phyloP scores from a whole-genome alignment of 2,797 vertebrate species.

The Rhinichthys osculus region DNA sequence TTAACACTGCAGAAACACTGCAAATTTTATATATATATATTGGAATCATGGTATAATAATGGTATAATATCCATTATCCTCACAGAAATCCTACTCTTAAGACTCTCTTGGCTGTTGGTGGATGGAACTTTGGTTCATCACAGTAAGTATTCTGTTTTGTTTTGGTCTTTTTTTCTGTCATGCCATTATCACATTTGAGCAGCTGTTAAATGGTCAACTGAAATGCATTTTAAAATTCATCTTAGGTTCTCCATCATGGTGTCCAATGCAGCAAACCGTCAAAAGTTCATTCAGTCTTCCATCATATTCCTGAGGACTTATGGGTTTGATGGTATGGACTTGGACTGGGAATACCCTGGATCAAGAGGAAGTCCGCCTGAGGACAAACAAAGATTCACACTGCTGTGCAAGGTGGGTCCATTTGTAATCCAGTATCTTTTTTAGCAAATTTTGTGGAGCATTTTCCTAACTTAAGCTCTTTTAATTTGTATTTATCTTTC shows the following conservation, averaged over 20 bases:
- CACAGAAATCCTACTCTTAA: conserved; percentile 77
- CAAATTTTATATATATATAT: too few species aligned
- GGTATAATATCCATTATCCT: neutral
- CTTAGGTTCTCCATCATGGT: conserved; percentile 79
- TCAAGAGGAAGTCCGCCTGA: conserved; percentile 67
- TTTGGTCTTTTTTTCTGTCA: neutral
- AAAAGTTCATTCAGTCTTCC: conserved; percentile 75
- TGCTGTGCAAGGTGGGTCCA: conserved; percentile 75
- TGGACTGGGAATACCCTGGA: conserved; percentile 78
- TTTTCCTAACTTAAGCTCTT: neutral
- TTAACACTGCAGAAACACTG: too few species aligned
- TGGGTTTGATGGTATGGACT: conserved; percentile 80
- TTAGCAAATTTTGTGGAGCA: neutral
- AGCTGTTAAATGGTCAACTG: neutral
- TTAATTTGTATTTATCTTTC: neutral
- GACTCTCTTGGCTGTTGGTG: conserved; percentile 81
- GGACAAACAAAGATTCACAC: conserved; percentile 73
- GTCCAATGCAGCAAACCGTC: conserved; percentile 68
- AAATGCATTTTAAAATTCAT: neutral
- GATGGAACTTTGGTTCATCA: conserved; percentile 70
- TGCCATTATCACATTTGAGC: neutral
- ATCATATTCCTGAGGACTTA: conserved; percentile 72
- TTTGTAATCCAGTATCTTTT: neutral
- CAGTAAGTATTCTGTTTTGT: conserved; percentile 59
- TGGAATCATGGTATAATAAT: too few species aligned